Conservation (phyloP, 2,113 vertebrate species). For the Zapornia atra region DNA sequence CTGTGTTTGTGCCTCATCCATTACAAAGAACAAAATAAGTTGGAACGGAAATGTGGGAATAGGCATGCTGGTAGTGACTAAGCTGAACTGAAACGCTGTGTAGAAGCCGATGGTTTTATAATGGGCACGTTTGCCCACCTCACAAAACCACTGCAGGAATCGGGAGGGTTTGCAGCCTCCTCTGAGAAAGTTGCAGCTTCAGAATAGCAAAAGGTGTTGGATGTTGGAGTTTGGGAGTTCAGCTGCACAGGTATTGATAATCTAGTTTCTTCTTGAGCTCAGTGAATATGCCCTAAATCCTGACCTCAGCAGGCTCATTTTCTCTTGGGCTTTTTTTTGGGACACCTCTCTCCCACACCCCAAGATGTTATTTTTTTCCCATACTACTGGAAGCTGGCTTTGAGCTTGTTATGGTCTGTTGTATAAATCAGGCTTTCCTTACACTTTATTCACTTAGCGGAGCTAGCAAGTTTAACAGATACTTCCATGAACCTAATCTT, state of each 20-base stretch:
- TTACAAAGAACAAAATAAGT: constrained; percentile 45
- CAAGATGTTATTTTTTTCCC: fast-evolving
- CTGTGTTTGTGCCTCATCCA: not conserved
- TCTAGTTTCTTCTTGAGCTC: not conserved
- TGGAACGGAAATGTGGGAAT: constrained; percentile 35
- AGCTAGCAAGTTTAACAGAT: not conserved
- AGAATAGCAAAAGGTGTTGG: not conserved
- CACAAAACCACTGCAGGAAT: not conserved
- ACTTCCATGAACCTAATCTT: not conserved
- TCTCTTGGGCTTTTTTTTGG: not conserved
- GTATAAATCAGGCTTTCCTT: not conserved
- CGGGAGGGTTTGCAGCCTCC: not conserved
- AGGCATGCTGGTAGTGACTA: constrained; percentile 9
- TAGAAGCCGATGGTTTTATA: constrained; percentile 48
- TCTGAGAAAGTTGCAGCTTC: not conserved
- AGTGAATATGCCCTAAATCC: not conserved
- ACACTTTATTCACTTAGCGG: not conserved
- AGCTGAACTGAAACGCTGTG: not conserved
- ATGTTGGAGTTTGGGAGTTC: not conserved
- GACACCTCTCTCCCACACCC: not conserved
- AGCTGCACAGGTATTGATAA: not conserved
- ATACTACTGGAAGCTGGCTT: not conserved
- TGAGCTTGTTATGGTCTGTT: not conserved
- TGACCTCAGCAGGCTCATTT: not conserved
- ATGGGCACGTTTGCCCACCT: constrained; percentile 29